Base-by-base conservation (phyloP, 2,888 invertebrate genomes). In the Eurytoma californica region DNA sequence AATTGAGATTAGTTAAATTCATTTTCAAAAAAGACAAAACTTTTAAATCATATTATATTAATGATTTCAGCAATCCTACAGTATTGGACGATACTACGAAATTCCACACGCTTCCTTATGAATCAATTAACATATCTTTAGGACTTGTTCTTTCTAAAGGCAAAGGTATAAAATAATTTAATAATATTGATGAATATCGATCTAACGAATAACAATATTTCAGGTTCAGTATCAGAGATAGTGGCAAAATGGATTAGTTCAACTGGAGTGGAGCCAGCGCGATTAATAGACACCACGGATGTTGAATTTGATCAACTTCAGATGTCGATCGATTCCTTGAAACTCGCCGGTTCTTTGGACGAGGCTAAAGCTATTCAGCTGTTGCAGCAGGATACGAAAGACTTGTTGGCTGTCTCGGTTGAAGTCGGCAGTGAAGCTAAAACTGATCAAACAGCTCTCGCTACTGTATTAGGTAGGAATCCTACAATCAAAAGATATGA, bases 161-260 rank as follows among this genome's bases (percentile, higher is more conserved):
- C 63, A 91, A 88, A 89, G 16, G 3, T 57, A 55, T 12, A 53
- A 58, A 68, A 24, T 49, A 18, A 16, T 16, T n/a, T 49, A 18
- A 28, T 13, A 18, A 47, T 53, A 24, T 47, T 28, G 39, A 61
- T 20, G 9, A 20, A 57, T 74, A 61, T 14, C 53, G 39, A 70
- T 24, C 18, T 58, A 60, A 28, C 69, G 30, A 24, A 20, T 12
- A 53, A 30, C 55, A 49, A 77, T 55, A 18, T 80, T 68, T 66
- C 92, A 92, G 97, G 97, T 53, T 95, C 96, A n/a, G 94, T 98
- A 12, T 95, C 97, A 0, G 97, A 98, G 89, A 91, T 97, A 72
- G 95, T 97, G 61, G 95, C 97, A 0, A 95, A 95, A 87, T 98
- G 97, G 97, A 91, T 97, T 28, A 94, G 95, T 72, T 92, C 94